These are phyloP conservation scores for Plectrocnemia conspersa DNA, from an alignment of 1,140 invertebrate species.

Conservation along the genomic window DNA sequence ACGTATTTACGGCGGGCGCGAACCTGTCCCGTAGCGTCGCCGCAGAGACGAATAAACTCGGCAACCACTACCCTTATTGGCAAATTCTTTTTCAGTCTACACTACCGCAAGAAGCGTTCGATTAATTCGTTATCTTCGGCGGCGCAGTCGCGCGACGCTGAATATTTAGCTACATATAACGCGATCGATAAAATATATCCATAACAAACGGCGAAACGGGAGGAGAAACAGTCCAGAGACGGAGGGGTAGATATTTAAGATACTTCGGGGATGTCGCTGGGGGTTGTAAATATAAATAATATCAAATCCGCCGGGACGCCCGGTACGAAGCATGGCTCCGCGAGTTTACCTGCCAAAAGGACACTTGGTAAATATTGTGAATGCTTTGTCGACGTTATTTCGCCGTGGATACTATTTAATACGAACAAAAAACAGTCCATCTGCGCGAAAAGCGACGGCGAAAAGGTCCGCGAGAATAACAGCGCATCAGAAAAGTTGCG, in stretches of 20 bases:
- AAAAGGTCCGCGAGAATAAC: no score
- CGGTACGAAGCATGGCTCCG: not conserved
- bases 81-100: not conserved
- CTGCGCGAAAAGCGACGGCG: no score
- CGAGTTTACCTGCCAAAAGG: slow-evolving; percentile 18
- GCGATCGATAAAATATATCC: slow-evolving; percentile 21
- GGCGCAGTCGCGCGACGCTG: not conserved
- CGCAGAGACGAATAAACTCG: not conserved
- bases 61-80: no score
- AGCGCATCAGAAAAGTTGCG: not conserved
- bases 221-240: not conserved
- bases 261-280: slow-evolving; percentile 28
- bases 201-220: slow-evolving; percentile 8
- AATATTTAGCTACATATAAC: not conserved
- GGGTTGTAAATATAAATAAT: slow-evolving; percentile 35
- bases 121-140: not conserved
- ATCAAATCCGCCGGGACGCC: slow-evolving; percentile 26
- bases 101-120: not conserved
- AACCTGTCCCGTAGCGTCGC: slow-evolving; percentile 7
- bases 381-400: not conserved
- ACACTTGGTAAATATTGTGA: slow-evolving; percentile 18
- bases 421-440: no score
- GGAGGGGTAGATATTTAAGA: slow-evolving; percentile 28
- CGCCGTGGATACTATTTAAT: no score
- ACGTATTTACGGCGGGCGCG: slow-evolving; percentile 32